Base-by-base conservation (phyloP, 2,113 vertebrate genomes). In the Bambusicola thoracicus region DNA sequence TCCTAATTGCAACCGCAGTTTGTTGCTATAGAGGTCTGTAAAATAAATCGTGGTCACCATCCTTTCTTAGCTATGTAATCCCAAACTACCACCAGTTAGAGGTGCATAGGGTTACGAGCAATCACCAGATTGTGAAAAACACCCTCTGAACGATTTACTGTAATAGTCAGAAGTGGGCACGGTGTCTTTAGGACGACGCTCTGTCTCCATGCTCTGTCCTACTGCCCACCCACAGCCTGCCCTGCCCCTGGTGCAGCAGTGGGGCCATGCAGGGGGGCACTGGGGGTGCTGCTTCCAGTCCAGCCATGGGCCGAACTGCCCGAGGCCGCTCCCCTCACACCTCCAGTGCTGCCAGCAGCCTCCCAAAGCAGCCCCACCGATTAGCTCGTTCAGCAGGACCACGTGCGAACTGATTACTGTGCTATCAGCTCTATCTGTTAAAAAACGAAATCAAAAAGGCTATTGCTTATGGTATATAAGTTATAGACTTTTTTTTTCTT, bases 401-500 rank as follows among this genome's bases (percentile, higher is more conserved):
- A 20, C 67, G 19, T 21, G 3, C 8, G 68, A 15, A 40, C 78
- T 84, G 51, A 24, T 76, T 22, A 1, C 3, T 13, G 14, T 19
- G 36, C n/a, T 91, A 66, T 27, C 7, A 5, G 63, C 19, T 46
- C 13, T 36, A 30, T 4, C 49, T 21, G 38, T 6, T 0, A 75
- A 29, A 73, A 16, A 11, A 10, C 55, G 7, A 40, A 27, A 53
- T 53, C 51, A 55, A 36, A 20, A 53, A 17, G 17, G 8, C 2
- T 48, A n/a, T 19, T 91, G 83, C 66, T 70, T 56, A 29, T 34
- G 74, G 73, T 46, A 56, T 5, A 16, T 96, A 85, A 85, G 81
- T 98, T 92, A 97, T 85, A 76, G 94, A 92, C 36, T 22, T 97
- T 20, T 94, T 87, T 96, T 87, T 89, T 93, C 96, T 96, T 97